phyloP scores from a whole-genome alignment of 2,797 vertebrate genomes.

The Diplodus sargus region DNA sequence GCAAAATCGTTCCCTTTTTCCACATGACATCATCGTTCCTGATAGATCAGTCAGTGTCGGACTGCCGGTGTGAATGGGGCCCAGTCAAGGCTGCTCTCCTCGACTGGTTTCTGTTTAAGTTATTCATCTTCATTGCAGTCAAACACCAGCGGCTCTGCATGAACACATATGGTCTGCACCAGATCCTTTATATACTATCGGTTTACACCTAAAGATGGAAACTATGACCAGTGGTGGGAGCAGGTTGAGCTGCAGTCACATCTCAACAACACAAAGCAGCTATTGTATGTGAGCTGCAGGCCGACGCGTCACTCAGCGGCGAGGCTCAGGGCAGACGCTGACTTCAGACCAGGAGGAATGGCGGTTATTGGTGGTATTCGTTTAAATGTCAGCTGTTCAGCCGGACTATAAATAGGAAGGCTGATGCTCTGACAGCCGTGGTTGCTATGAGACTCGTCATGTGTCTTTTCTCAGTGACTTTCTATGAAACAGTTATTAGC shows the following conservation, averaged over 20 bases:
- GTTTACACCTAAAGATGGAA: conserved; percentile 59
- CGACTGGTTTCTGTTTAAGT: neutral
- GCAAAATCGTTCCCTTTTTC: conserved; percentile 10
- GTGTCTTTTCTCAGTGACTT: conserved; percentile 44
- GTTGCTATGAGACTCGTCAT: conserved; percentile 62
- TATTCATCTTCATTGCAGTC: neutral
- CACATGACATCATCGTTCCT: conserved; percentile 10
- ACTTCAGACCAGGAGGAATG: conserved; percentile 76
- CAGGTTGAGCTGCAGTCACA: conserved; percentile 12
- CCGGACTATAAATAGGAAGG: conserved; percentile 83
- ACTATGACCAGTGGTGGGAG: conserved; percentile 30
- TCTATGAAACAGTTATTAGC: conserved; percentile 23
- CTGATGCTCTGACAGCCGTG: conserved; percentile 57
- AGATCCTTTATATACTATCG: conserved; percentile 13
- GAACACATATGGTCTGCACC: conserved; percentile 17
- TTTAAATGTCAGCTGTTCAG: conserved; percentile 85
- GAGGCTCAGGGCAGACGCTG: conserved; percentile 77
- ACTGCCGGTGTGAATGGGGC: neutral
- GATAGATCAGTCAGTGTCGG: conserved; percentile 1
- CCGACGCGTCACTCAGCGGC: conserved; percentile 74
- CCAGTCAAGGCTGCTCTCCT: neutral
- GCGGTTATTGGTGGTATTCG: conserved; percentile 81
- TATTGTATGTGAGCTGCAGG: conserved; percentile 66
- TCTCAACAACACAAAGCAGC: conserved; percentile 53
- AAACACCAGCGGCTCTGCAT: conserved; percentile 18